These are phyloP conservation scores for Poeciliopsis infans DNA, from an alignment of 2,797 vertebrate species.

Conservation along the genomic window DNA sequence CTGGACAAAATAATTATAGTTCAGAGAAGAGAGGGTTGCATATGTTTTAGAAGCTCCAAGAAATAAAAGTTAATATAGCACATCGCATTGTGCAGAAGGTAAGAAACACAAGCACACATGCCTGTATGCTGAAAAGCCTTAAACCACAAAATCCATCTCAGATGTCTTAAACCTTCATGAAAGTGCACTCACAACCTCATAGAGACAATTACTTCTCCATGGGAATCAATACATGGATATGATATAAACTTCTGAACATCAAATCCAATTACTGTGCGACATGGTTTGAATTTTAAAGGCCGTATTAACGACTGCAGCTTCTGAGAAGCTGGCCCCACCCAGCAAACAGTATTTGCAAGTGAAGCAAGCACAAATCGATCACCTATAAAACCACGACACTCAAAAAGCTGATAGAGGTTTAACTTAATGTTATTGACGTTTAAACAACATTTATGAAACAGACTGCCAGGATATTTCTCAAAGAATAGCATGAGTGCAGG, in stretches of 20 bases:
- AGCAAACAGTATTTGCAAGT: constrained; percentile 36
- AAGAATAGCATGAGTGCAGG: constrained; percentile 2
- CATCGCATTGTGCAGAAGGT: not conserved
- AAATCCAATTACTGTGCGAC: constrained; percentile 5
- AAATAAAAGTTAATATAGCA: not conserved
- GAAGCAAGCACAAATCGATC: constrained; percentile 46
- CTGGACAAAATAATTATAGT: not conserved
- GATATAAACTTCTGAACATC: constrained; percentile 22
- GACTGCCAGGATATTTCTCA: not conserved
- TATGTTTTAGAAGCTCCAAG: not conserved
- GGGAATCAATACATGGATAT: constrained; percentile 34
- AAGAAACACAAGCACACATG: not conserved
- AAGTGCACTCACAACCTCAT: constrained; percentile 14
- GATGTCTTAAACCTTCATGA: not conserved
- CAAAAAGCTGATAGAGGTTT: constrained; percentile 31
- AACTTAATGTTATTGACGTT: constrained; percentile 42
- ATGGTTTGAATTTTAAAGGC: constrained; percentile 9
- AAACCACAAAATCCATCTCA: constrained; percentile 6
- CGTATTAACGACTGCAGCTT: constrained; percentile 8
- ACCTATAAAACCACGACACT: constrained; percentile 29
- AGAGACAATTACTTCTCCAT: constrained; percentile 13
- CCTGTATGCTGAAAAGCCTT: constrained; percentile 3
- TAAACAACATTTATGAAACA: constrained; percentile 38
- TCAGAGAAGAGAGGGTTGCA: not conserved
- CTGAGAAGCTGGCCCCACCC: constrained; percentile 31